These are phyloP conservation scores for Malurus elegans DNA, from an alignment of 2,113 vertebrate species.

Conservation along the genomic window DNA sequence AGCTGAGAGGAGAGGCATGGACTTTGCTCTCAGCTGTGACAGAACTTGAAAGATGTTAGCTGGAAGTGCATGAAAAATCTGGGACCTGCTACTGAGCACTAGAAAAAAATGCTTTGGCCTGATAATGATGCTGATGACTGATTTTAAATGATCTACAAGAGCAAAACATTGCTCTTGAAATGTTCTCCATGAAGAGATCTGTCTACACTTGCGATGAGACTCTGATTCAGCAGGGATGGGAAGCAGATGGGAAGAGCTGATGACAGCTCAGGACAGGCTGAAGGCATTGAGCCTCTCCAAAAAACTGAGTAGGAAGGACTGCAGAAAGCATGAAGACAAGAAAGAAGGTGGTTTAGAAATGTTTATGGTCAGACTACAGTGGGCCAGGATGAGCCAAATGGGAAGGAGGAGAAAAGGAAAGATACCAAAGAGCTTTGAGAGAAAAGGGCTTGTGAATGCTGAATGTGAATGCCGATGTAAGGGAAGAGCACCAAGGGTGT, in stretches of 20 bases:
- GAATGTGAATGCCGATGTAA: fast-evolving
- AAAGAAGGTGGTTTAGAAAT: not conserved
- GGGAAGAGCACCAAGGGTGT: not conserved
- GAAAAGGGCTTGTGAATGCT: not conserved
- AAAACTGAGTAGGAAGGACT: not conserved
- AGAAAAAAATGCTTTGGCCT: not conserved
- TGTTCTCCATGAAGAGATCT: not conserved
- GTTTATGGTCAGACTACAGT: not conserved
- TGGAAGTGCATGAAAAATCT: not conserved
- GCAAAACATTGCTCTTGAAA: not conserved
- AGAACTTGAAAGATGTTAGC: not conserved
- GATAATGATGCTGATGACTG: not conserved
- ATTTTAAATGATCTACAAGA: not conserved
- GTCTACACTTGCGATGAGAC: not conserved
- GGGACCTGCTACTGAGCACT: not conserved
- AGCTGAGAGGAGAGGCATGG: not conserved
- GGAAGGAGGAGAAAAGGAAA: not conserved
- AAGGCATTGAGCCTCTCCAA: not conserved
- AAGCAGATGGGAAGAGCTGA: not conserved
- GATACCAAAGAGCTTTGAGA: not conserved
- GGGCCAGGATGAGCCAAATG: not conserved
- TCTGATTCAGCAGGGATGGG: not conserved
- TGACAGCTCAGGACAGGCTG: not conserved
- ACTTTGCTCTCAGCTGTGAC: not conserved
- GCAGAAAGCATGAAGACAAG: not conserved